phyloP scores from a whole-genome alignment of 1,140 invertebrate species.

The Parasteatoda tepidariorum region DNA sequence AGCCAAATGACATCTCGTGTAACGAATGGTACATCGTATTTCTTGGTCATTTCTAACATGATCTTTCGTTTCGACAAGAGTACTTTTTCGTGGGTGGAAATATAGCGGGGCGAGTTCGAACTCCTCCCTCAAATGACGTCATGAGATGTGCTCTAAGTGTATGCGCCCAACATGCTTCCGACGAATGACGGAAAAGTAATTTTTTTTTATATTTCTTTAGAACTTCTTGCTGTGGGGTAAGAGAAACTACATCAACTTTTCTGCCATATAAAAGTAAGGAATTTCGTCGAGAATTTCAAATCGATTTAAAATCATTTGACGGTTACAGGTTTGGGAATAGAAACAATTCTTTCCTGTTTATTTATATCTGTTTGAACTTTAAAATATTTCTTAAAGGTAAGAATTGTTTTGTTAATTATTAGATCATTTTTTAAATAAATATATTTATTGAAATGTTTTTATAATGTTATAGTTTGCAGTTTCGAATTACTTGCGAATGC shows the following conservation, averaged over 20 bases:
- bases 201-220: not conserved
- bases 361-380: no score
- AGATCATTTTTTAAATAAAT: no score
- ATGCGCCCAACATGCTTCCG: not conserved
- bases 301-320: slow-evolving; percentile 10
- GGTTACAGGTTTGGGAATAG: not conserved
- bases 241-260: slow-evolving; percentile 5
- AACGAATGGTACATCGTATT: no score
- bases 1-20: not conserved
- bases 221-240: not conserved
- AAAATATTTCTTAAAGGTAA: no score
- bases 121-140: slow-evolving; percentile 12
- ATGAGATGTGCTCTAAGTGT: not conserved
- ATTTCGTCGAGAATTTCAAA: not conserved
- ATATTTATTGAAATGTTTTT: no score
- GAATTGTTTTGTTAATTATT: no score
- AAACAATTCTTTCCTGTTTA: no score
- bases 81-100: slow-evolving; percentile 30
- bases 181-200: not conserved
- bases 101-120: slow-evolving; percentile 5
- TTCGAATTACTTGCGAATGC: no score
- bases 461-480: no score
- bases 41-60: not conserved
- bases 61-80: slow-evolving; percentile 12
- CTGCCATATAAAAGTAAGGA: not conserved